phyloP scores from a whole-genome alignment of 2,888 invertebrate genomes.

The Entomobrya multifasciata region DNA sequence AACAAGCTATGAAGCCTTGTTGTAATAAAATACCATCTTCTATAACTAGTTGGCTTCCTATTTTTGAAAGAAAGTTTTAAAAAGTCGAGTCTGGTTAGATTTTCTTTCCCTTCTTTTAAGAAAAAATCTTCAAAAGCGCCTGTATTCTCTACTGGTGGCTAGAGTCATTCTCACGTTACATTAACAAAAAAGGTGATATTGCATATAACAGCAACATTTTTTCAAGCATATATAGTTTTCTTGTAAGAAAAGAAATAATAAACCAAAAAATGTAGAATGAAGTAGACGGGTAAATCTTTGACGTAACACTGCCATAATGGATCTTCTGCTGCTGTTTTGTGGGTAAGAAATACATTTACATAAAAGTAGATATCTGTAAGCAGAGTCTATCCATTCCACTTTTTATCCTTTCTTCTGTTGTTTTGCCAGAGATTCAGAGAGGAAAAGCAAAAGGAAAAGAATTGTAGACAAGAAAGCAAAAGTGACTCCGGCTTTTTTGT shows the following conservation, averaged over 20 bases:
- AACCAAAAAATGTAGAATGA: neutral
- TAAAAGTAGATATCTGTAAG: slow-evolving; percentile 28
- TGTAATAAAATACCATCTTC: neutral
- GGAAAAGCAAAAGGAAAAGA: slow-evolving; percentile 14
- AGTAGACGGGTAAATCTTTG: slow-evolving; percentile 9
- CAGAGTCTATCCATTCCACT: slow-evolving; percentile 6
- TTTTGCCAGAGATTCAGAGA: slow-evolving; percentile 1
- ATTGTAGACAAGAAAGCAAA: slow-evolving; percentile 1
- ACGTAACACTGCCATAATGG: slow-evolving; percentile 5
- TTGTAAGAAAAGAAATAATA: neutral
- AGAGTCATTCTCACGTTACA: slow-evolving; percentile 53
- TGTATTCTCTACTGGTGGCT: slow-evolving; percentile 10
- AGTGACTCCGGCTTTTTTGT: slow-evolving; percentile 51
- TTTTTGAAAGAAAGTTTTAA: slow-evolving; percentile 7
- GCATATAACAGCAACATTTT: neutral
- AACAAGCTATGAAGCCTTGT: neutral
- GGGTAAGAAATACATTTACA: slow-evolving; percentile 58
- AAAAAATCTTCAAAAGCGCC: slow-evolving; percentile 56
- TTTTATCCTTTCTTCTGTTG: slow-evolving; percentile 36
- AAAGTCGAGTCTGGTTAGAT: slow-evolving; percentile 7
- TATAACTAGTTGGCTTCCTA: slow-evolving; percentile 10
- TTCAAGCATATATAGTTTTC: too few relatives aligned
- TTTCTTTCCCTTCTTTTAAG: slow-evolving; percentile 9
- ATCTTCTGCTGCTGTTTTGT: neutral
- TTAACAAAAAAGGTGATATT: slow-evolving; percentile 32